Base-by-base conservation (phyloP, 2,113 vertebrate species). In the Lota lota region DNA sequence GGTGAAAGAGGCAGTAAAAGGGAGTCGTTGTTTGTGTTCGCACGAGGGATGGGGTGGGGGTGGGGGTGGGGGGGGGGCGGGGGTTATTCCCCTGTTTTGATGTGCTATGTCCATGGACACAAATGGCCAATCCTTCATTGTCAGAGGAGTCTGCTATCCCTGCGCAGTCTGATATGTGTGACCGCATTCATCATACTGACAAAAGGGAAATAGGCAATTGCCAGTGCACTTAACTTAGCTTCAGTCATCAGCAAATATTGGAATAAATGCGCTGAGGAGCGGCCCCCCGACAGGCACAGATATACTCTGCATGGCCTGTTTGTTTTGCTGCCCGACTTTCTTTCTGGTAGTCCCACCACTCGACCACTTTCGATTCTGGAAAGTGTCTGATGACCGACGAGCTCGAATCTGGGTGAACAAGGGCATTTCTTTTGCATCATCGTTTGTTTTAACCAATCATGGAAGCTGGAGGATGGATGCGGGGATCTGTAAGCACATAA, bases 171-270 rank as follows among this genome's bases (percentile, higher is more conserved):
- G 83, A 89, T 89, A 89, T 83, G 79, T 88, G 72, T 62, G 14
- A 77, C 75, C 72, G 66, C 82, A 91, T 89, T 89, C 78, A 91
- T 89, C 87, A 90, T 82, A 67, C 85, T 90, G 87, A 90, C 87
- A 88, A 84, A 83, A 86, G 74, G 76, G 83, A 90, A 88, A 90
- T 86, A 86, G 86, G 86, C 88, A 91, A 90, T 88, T 88, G 88
- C 85, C 85, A 88, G 65, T 69, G 77, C 82, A 88, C 82, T 87
- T 87, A 88, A 90, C 86, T 85, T 47, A 83, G 73, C 85, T 89
- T 89, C 84, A 87, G 74, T 75, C 80, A 89, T 85, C 74, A 87
- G 78, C 81, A 88, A 88, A 87, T 92, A 90, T 89, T 79, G 82
- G 79, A 83, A 91, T 85, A 83, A 89, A 88, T 71, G 76, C 33